Evolutionary conservation across 2,888 invertebrate species (phyloP), one percentile per base, ranked within the genome.

Genomic region (Meteorus colon): DNA sequence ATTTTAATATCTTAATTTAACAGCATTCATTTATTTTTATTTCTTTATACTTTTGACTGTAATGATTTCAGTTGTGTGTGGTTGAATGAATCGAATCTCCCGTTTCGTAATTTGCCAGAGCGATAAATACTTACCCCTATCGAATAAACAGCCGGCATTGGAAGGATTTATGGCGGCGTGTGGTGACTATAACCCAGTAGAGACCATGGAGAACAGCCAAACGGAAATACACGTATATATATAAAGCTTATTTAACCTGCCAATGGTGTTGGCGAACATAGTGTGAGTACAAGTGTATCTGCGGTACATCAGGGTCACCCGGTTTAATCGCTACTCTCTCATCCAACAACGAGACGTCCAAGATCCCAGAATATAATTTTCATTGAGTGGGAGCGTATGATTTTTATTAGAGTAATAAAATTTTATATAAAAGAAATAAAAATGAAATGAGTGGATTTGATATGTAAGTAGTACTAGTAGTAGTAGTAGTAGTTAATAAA

Each of bases 71-170:
- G 14, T 41, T 45, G 45, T 24, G 31, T 45, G 12, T 12, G 29
- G 24, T 62, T 45, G 63, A 72, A 72, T 65, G 73, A 65, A 55
- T 73, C 37, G 73, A 24, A 66, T 66, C n/a, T 62, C 66, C 63
- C 66, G 59, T 59, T 37, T 73, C 73, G 68, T 76, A 79, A 74
- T 80, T 78, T 76, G 73, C 74, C 69, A 45, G 74, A 77, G 55
- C 69, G 77, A 78, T 80, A 79, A 79, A 80, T 78, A 78, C 75
- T 77, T 68, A 75, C 76, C 75, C 77, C 76, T 65, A 76, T 76
- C 67, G 45, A 60, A 75, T 80, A 75, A 78, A 75, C 75, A 59
- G 70, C 71, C 71, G 78, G 72, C 71, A 65, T 66, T 16, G 41
- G 59, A 55, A 66, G 55, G 66, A 73, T 73, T 73, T 73, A 73